Evolutionary conservation across 2,888 invertebrate genomes (phyloP).

Genomic region (Lymantria monacha): DNA sequence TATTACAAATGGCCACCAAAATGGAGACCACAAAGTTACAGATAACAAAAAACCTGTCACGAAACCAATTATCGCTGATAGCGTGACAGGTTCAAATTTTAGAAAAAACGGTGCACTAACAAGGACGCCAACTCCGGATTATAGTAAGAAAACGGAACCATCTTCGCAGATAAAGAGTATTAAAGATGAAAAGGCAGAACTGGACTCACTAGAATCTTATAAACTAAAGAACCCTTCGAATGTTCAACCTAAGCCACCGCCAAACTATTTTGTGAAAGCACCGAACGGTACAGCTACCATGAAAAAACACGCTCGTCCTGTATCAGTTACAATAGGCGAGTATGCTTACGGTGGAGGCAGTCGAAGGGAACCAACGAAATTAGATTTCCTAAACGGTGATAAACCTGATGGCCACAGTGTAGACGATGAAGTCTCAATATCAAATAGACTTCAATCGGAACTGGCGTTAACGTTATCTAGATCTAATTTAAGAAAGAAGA

Average conservation of each 20-base stretch:
- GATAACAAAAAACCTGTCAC: conserved; percentile 28
- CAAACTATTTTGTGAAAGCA: conserved; percentile 85
- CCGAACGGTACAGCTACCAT: conserved; percentile 80
- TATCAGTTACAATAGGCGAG: conserved; percentile 88
- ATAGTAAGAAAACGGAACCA: conserved; percentile 53
- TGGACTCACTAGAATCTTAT: conserved; percentile 89
- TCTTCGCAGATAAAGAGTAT: conserved; percentile 45
- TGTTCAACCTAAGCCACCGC: conserved; percentile 85
- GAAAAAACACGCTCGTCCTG: conserved; percentile 82
- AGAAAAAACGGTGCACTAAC: conserved; percentile 61
- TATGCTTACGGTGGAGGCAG: conserved; percentile 83
- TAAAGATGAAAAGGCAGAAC: conserved; percentile 84
- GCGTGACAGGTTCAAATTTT: conserved; percentile 48
- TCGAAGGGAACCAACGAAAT: conserved; percentile 84
- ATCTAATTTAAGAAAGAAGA: conserved; percentile 88
- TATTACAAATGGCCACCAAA: conserved; percentile 54
- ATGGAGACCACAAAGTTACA: conserved; percentile 50
- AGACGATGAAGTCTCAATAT: conserved; percentile 77
- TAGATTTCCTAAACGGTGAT: conserved; percentile 84
- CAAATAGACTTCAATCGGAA: conserved; percentile 87
- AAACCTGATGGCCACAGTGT: conserved; percentile 58
- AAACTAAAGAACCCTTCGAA: conserved; percentile 85
- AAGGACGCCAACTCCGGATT: conserved; percentile 71
- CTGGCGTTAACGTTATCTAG: conserved; percentile 88
- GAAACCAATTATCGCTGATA: conserved; percentile 29